These are phyloP conservation scores for Bradypodion pumilum DNA, from an alignment of 2,797 vertebrate genomes.

Conservation along the genomic window DNA sequence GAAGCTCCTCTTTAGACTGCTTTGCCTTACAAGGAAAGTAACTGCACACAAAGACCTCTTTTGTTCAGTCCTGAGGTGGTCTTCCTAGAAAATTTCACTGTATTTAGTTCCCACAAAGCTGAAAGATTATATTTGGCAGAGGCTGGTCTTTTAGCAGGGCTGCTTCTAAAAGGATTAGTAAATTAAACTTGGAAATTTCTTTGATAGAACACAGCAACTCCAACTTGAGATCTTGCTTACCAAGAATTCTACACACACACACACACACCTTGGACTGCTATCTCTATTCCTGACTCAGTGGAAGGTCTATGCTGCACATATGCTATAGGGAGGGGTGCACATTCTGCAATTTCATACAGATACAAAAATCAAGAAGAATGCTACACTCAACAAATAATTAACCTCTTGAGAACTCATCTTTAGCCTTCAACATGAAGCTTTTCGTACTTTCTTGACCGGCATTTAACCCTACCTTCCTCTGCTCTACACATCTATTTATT, in stretches of 20 bases:
- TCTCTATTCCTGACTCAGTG: background rate
- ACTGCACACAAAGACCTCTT: conserved; percentile 47
- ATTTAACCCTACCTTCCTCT: background rate
- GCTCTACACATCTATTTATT: background rate
- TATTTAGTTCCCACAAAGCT: conserved; percentile 56
- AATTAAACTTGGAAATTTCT: conserved; percentile 41
- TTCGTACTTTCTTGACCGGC: background rate
- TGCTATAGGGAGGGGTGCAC: background rate
- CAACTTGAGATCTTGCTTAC: conserved; percentile 26
- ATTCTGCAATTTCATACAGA: background rate
- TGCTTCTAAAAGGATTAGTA: conserved; percentile 54
- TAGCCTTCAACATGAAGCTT: background rate
- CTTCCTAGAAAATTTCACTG: conserved; percentile 53
- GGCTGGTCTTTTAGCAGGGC: conserved; percentile 35
- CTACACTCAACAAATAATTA: background rate
- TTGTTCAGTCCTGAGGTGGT: conserved; percentile 36
- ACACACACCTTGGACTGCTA: background rate
- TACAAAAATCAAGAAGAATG: background rate
- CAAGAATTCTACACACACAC: conserved; percentile 28
- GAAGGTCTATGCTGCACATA: conserved; percentile 23
- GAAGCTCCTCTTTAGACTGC: conserved; percentile 13
- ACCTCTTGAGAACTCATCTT: background rate
- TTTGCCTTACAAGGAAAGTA: conserved; percentile 36
- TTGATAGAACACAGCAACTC: conserved; percentile 40
- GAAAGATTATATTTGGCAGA: conserved; percentile 46